Evolutionary conservation across 2,797 vertebrate species (phyloP).

Genomic region (Loriculus beryllinus): DNA sequence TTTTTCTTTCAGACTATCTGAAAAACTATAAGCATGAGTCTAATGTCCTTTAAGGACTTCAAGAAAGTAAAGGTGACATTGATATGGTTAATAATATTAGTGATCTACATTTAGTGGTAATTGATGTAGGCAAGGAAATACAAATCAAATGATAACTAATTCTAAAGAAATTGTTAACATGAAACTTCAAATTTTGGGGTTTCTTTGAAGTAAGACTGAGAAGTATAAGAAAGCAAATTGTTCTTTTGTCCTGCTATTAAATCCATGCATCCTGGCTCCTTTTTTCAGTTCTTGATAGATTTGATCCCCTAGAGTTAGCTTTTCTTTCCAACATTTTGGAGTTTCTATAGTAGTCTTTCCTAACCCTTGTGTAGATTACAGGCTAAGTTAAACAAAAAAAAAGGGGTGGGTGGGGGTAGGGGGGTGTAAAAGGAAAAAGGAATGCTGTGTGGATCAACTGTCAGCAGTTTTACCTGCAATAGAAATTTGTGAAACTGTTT

Average conservation of each 20-base stretch:
- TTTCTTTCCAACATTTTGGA: neutral
- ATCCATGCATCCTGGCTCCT: neutral
- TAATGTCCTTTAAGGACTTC: neutral
- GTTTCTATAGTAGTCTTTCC: neutral
- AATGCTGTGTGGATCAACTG: neutral
- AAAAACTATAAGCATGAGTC: neutral
- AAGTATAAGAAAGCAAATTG: neutral
- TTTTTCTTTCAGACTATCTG: neutral
- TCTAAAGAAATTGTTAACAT: neutral
- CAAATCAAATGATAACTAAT: neutral
- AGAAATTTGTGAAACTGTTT: neutral
- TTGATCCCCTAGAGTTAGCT: neutral
- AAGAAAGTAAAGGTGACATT: neutral
- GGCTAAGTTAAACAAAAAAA: neutral
- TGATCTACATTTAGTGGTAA: neutral
- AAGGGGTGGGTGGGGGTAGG: rapidly evolving
- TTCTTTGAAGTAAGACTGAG: neutral
- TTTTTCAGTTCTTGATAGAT: neutral
- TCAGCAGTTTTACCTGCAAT: neutral
- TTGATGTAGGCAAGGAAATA: neutral
- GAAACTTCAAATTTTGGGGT: neutral
- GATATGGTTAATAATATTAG: neutral
- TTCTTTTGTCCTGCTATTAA: neutral
- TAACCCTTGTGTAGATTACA: neutral
- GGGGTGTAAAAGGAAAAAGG: neutral